Conservation (phyloP, 2,888 invertebrate genomes). For the Koerneria pararmatus region DNA sequence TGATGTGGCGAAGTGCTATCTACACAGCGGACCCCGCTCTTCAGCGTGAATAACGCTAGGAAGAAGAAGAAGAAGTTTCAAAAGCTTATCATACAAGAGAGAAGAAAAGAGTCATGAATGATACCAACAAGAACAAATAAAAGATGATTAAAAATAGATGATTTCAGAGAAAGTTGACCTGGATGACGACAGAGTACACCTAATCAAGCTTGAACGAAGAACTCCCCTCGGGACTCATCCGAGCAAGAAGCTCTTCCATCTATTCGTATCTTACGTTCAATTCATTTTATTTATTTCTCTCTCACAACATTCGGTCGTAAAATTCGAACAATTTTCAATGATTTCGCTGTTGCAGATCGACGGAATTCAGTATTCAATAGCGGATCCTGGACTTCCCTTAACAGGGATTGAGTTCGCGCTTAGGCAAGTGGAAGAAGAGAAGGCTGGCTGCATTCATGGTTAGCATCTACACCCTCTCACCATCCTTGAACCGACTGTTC, state of each 20-base stretch:
- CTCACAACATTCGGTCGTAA: not conserved
- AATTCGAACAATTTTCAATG: not conserved
- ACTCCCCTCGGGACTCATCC: slow-evolving; percentile 20
- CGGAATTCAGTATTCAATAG: slow-evolving; percentile 11
- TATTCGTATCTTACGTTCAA: slow-evolving; percentile 18
- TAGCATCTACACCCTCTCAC: not conserved
- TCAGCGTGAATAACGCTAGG: too few relatives aligned
- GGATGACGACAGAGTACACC: slow-evolving; percentile 18
- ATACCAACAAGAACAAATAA: too few relatives aligned
- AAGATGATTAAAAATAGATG: too few relatives aligned
- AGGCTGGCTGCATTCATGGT: slow-evolving; percentile 18
- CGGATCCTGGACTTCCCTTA: slow-evolving; percentile 12
- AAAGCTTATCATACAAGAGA: too few relatives aligned
- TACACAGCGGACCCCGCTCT: too few relatives aligned
- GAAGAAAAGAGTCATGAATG: too few relatives aligned
- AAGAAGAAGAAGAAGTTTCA: too few relatives aligned
- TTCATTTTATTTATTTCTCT: too few relatives aligned
- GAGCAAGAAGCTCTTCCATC: slow-evolving; percentile 2
- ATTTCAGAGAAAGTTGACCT: slow-evolving; percentile 13
- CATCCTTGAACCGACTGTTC: too few relatives aligned
- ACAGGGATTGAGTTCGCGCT: slow-evolving; percentile 20
- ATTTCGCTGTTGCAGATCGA: slow-evolving; percentile 6
- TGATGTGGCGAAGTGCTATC: too few relatives aligned
- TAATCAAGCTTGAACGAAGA: slow-evolving; percentile 2
- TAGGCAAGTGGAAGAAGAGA: not conserved